phyloP scores from a whole-genome alignment of 2,797 vertebrate species.

The Lutjanus argentimaculatus region DNA sequence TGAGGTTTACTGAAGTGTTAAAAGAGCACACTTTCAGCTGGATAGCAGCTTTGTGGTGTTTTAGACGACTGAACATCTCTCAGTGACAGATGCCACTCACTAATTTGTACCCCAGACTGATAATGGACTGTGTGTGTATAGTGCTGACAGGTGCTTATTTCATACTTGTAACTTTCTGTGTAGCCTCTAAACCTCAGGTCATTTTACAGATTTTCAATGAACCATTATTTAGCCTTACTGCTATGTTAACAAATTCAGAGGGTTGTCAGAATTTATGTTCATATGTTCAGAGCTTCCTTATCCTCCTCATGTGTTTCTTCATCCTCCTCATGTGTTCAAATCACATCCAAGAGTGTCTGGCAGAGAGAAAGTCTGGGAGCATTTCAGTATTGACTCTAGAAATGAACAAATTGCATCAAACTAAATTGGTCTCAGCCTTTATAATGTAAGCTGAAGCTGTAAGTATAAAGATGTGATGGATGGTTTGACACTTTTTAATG shows the following conservation, averaged over 20 bases:
- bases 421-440: neutral
- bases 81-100: constrained; percentile 41
- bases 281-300: constrained; percentile 4
- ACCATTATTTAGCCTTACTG: neutral
- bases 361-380: neutral
- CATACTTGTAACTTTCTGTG: neutral
- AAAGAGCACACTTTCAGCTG: constrained; percentile 19
- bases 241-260: constrained; percentile 9
- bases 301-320: neutral
- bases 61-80: constrained; percentile 23
- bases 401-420: constrained; percentile 16
- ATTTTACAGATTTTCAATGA: constrained; percentile 11
- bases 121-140: constrained; percentile 17
- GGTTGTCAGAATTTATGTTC: neutral
- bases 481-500: constrained; percentile 7
- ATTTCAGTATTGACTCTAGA: constrained; percentile 22
- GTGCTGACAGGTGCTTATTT: constrained; percentile 27
- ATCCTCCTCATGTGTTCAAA: neutral
- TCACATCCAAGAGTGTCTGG: neutral
- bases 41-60: constrained; percentile 15
- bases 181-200: constrained; percentile 1
- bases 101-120: constrained; percentile 28
- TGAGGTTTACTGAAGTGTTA: neutral
- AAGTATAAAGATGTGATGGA: neutral
- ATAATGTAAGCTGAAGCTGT: constrained; percentile 14